Evolutionary conservation across 2,888 invertebrate species (phyloP).

Genomic region (Oconnorella tubifera): DNA sequence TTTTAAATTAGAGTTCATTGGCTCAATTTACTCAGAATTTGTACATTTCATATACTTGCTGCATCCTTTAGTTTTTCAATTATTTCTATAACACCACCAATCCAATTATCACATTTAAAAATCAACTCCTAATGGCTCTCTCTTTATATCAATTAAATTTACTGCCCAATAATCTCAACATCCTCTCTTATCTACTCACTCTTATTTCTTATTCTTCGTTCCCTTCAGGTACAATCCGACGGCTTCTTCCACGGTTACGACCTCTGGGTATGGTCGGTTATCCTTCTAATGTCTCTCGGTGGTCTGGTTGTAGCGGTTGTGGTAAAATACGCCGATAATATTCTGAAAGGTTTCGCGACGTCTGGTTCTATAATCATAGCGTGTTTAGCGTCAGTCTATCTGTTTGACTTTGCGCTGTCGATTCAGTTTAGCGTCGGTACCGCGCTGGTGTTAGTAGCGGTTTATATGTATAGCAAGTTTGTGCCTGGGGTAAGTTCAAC

Average conservation of each 20-base stretch:
- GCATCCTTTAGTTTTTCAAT: too few species aligned
- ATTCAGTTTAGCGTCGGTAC: slow-evolving; percentile 83
- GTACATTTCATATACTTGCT: too few species aligned
- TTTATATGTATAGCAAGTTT: slow-evolving; percentile 73
- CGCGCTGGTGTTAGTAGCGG: slow-evolving; percentile 81
- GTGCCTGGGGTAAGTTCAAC: too few species aligned
- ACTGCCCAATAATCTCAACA: too few species aligned
- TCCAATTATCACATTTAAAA: too few species aligned
- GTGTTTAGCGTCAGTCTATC: slow-evolving; percentile 85
- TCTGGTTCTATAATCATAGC: slow-evolving; percentile 94
- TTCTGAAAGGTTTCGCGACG: slow-evolving; percentile 85
- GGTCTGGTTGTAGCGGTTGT: slow-evolving; percentile 94
- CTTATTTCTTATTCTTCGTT: too few species aligned
- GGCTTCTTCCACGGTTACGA: slow-evolving; percentile 70
- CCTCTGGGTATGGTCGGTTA: slow-evolving; percentile 69
- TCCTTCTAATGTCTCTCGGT: slow-evolving; percentile 83
- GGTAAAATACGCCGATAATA: slow-evolving; percentile 98
- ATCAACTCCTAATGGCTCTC: slow-evolving; percentile 95
- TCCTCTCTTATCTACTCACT: too few species aligned
- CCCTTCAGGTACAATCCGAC: too few species aligned
- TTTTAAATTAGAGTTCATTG: too few species aligned
- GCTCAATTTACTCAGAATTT: too few species aligned
- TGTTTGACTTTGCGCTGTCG: slow-evolving; percentile 84
- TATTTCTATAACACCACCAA: too few species aligned
- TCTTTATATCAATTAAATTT: slow-evolving; percentile 96